phyloP scores from a whole-genome alignment of 2,888 invertebrate genomes.

The Stomorhina lunata region DNA sequence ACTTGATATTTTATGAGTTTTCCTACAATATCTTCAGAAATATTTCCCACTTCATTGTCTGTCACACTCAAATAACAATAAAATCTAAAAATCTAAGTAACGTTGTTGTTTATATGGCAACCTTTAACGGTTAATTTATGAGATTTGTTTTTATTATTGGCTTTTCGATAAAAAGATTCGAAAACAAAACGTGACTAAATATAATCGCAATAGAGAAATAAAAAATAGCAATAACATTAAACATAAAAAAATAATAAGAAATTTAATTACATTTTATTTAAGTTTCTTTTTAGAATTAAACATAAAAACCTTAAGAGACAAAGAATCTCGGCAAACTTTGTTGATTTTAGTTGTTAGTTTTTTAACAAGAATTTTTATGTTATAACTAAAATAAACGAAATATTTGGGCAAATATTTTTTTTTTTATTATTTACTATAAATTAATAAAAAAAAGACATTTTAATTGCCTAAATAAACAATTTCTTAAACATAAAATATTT shows the following conservation, averaged over 20 bases:
- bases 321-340: neutral
- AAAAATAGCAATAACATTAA: neutral
- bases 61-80: neutral
- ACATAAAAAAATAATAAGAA: neutral
- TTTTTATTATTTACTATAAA: constrained; percentile 13
- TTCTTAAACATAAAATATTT: no score
- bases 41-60: constrained; percentile 31
- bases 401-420: neutral
- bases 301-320: no score
- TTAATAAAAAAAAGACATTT: constrained; percentile 17
- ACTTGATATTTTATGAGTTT: no score
- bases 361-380: neutral
- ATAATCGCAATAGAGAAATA: neutral
- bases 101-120: constrained; percentile 14
- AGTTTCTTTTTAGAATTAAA: no score
- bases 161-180: constrained; percentile 17
- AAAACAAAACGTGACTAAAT: constrained; percentile 48
- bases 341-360: neutral
- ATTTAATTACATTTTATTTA: constrained; percentile 22
- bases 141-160: neutral
- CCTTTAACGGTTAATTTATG: constrained; percentile 41
- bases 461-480: constrained; percentile 34
- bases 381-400: neutral
- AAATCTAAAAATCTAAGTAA: neutral
- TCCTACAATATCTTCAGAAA: no score